Evolutionary conservation across 2,113 vertebrate genomes (phyloP).

Genomic region (Australoheros scitulus): DNA sequence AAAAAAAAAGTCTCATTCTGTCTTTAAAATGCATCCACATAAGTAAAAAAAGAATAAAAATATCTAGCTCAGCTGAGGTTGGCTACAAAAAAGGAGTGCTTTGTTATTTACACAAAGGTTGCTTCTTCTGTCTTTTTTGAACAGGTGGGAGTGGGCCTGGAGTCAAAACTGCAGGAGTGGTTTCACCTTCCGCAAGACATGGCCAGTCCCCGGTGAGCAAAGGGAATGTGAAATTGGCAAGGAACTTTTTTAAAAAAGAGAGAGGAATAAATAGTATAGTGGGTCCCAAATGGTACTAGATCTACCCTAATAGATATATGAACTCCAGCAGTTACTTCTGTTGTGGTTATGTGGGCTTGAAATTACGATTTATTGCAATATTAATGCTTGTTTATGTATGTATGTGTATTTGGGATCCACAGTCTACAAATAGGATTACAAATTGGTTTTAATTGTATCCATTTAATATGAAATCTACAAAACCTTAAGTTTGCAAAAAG

Average conservation of each 20-base stretch:
- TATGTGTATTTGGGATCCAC: neutral
- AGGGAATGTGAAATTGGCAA: neutral
- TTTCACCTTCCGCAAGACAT: conserved; percentile 96
- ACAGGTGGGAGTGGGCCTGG: conserved; percentile 92
- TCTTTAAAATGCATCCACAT: neutral
- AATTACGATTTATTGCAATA: neutral
- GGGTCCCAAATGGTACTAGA: neutral
- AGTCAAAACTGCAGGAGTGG: conserved; percentile 95
- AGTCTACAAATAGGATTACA: neutral
- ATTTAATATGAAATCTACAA: neutral
- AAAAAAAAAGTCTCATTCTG: neutral
- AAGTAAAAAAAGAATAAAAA: neutral
- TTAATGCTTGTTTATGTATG: neutral
- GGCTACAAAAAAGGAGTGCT: neutral
- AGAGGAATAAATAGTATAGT: neutral
- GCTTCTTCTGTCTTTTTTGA: neutral
- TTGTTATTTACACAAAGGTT: neutral
- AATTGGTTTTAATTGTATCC: neutral
- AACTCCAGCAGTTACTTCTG: neutral
- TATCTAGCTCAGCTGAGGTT: neutral
- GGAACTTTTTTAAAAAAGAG: neutral
- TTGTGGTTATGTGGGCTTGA: neutral
- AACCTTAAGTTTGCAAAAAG: neutral
- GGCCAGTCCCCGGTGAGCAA: conserved; percentile 92
- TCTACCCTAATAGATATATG: neutral